phyloP scores from a whole-genome alignment of 2,113 vertebrate species.

The Salminus brasiliensis region DNA sequence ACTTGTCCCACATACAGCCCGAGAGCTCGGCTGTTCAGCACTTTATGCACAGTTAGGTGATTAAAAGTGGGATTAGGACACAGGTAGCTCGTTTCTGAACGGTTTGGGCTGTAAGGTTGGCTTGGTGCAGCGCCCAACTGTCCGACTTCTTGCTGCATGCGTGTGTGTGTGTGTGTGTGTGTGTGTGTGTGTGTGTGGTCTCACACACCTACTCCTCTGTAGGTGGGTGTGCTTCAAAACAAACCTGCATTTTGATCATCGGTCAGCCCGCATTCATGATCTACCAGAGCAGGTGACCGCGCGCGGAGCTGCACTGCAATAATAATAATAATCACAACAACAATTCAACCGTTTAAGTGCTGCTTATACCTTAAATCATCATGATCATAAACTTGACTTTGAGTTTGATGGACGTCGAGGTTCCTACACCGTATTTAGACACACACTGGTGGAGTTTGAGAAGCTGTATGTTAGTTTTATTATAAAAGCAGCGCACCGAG shows the following conservation, averaged over 20 bases:
- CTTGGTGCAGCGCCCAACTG: neutral
- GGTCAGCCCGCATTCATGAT: neutral
- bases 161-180: constrained; percentile 38
- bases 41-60: neutral
- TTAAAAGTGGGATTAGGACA: neutral
- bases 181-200: constrained; percentile 38
- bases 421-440: no score
- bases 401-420: no score
- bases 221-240: constrained; percentile 63
- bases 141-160: constrained; percentile 15
- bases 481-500: no score
- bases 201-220: constrained; percentile 21
- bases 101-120: neutral
- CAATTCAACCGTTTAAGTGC: no score
- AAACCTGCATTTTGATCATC: constrained; percentile 48
- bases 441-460: no score
- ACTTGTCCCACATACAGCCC: neutral
- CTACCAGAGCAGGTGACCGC: neutral
- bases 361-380: no score
- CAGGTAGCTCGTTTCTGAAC: neutral
- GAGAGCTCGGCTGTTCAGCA: neutral
- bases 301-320: neutral
- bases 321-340: no score
- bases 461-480: no score
- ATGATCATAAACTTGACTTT: no score